A percentile compares a stretch with the other conserved stretches of the same genome.
These are phyloP conservation scores for Clupea harengus DNA, from an alignment of 2,113 vertebrate genomes.

Conservation along the genomic window DNA sequence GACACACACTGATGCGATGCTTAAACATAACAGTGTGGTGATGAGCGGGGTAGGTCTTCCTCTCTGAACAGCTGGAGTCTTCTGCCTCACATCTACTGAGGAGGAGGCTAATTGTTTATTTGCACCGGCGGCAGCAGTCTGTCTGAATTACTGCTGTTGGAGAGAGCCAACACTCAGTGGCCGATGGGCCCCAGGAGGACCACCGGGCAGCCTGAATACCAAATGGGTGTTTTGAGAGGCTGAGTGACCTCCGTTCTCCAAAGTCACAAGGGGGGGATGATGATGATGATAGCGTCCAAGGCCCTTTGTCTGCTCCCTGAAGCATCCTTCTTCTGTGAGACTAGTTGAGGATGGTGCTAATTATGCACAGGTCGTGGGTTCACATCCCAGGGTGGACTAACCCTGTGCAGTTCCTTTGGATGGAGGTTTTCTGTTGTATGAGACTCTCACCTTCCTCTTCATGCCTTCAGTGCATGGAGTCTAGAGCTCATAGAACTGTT, in stretches of 20 bases:
- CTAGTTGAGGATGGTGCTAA: not conserved
- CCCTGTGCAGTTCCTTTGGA: not conserved
- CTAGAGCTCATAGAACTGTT: not conserved
- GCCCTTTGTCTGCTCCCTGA: slow-evolving; percentile 30
- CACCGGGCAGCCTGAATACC: slow-evolving; percentile 43
- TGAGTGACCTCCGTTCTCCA: slow-evolving; percentile 40
- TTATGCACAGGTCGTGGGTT: not conserved
- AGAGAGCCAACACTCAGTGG: slow-evolving; percentile 49
- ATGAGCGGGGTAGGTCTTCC: not conserved
- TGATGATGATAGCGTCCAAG: not conserved
- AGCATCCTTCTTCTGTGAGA: not conserved
- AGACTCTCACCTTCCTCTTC: not conserved
- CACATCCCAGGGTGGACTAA: not conserved
- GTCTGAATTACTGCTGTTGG: slow-evolving; percentile 64
- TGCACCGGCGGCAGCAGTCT: slow-evolving; percentile 58
- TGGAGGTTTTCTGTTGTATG: not conserved
- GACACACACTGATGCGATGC: not conserved
- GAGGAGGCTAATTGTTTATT: slow-evolving; percentile 69
- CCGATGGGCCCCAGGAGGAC: slow-evolving; percentile 44
- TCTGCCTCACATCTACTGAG: slow-evolving; percentile 49
- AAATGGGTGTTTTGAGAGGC: slow-evolving; percentile 42
- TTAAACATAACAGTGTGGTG: not conserved
- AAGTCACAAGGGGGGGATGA: slow-evolving; percentile 48
- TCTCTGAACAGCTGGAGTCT: slow-evolving; percentile 51
- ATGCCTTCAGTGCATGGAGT: not conserved